Evolutionary conservation across 2,797 vertebrate genomes (phyloP).

Genomic region (Pangasius larnaudii): DNA sequence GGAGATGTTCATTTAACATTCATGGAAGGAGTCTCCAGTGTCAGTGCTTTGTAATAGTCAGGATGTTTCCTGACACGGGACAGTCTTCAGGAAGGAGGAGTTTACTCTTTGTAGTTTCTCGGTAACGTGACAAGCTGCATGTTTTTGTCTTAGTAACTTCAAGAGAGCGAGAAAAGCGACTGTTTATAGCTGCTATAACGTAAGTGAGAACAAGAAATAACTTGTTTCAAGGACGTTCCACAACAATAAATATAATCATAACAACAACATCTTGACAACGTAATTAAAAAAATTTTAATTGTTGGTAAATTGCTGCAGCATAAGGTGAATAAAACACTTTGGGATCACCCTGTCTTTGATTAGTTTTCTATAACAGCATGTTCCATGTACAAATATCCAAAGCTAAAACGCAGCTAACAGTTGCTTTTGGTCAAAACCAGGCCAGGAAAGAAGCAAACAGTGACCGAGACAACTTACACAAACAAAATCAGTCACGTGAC

Average conservation of each 20-base stretch:
- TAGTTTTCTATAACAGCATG: not conserved
- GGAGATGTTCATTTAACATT: not conserved
- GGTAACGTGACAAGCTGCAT: not conserved
- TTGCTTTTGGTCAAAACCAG: not conserved
- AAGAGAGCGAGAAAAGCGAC: no score
- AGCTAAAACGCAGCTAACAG: not conserved
- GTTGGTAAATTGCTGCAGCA: not conserved
- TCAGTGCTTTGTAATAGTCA: not conserved
- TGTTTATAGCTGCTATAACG: not conserved
- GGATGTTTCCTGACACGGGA: not conserved
- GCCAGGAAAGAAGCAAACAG: not conserved
- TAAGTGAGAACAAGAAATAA: not conserved
- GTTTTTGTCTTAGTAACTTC: not conserved
- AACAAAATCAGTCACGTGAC: not conserved
- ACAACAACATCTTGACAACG: no score
- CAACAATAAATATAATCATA: not conserved
- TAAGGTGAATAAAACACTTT: not conserved
- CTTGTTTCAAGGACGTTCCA: not conserved
- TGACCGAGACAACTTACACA: not conserved
- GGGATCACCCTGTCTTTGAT: not conserved
- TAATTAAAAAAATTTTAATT: not conserved
- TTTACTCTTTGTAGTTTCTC: not conserved
- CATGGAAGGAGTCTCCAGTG: not conserved
- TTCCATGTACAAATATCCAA: not conserved
- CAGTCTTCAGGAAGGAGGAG: not conserved